Percentiles rank a stretch among this genome's conserved stretches.
Conservation (phyloP, 53 echinoderm and acorn worm species). For the Hippasteria phrygiana region DNA sequence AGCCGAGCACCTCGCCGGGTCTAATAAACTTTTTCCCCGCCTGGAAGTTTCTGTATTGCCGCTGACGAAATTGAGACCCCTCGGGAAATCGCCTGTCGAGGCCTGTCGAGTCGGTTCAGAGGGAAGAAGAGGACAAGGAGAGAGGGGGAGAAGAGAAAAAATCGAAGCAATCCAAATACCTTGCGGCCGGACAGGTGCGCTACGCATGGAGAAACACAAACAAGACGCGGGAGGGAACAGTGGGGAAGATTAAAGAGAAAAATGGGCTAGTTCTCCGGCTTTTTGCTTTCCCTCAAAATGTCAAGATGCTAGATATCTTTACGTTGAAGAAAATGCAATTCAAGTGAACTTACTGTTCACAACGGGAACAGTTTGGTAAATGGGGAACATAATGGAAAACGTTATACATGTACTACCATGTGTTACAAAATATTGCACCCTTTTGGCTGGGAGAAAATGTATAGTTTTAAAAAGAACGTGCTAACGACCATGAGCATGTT, state of each 20-base stretch:
- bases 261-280: not conserved
- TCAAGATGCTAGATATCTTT: too few species aligned
- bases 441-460: too few species aligned
- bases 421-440: too few species aligned
- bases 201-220: slow-evolving; percentile 58
- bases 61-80: slow-evolving; percentile 59
- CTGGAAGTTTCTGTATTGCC: slow-evolving; percentile 64
- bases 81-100: slow-evolving; percentile 60
- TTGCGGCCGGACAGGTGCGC: slow-evolving; percentile 62
- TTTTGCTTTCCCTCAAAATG: too few species aligned
- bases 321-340: too few species aligned
- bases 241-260: slow-evolving; percentile 28
- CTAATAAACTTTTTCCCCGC: slow-evolving; percentile 47
- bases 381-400: too few species aligned
- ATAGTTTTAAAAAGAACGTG: too few species aligned
- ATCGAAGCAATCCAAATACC: slow-evolving; percentile 69
- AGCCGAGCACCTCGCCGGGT: slow-evolving; percentile 48
- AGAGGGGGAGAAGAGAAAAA: slow-evolving; percentile 26
- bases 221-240: slow-evolving; percentile 20
- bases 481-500: too few species aligned
- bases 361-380: too few species aligned
- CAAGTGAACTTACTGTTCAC: too few species aligned
- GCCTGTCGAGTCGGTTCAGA: slow-evolving; percentile 48
- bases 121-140: slow-evolving; percentile 21
- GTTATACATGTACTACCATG: too few species aligned